phyloP scores from a whole-genome alignment of 1,140 invertebrate species.

The Anagrus nilaparvatae region DNA sequence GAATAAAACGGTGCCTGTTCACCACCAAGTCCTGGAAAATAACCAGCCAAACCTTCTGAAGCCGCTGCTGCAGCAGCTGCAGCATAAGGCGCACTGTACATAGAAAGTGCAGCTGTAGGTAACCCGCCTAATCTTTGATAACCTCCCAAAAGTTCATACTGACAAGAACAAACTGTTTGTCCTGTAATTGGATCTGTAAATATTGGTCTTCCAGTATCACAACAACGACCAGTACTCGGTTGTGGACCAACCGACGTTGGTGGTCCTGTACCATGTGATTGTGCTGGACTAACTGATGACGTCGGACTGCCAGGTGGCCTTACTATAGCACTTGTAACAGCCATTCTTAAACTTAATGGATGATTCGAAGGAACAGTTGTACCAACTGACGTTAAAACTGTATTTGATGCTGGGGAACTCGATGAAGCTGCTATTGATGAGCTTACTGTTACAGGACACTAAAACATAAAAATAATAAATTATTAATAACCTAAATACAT shows the following conservation, averaged over 20 bases:
- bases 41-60: slow-evolving; percentile 61
- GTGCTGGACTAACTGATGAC: slow-evolving; percentile 21
- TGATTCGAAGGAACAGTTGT: no score
- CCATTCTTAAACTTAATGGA: slow-evolving; percentile 38
- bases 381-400: slow-evolving; percentile 23
- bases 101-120: slow-evolving; percentile 55
- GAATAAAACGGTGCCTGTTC: slow-evolving; percentile 76
- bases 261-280: slow-evolving; percentile 14
- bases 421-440: slow-evolving; percentile 51
- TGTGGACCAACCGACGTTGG: slow-evolving; percentile 45
- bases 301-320: slow-evolving; percentile 38
- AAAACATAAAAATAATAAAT: slow-evolving; percentile 18
- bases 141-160: slow-evolving; percentile 64
- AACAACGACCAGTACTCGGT: slow-evolving; percentile 58
- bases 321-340: slow-evolving; percentile 38
- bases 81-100: slow-evolving; percentile 67
- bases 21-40: slow-evolving; percentile 67
- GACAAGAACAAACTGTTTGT: slow-evolving; percentile 87
- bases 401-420: slow-evolving; percentile 44
- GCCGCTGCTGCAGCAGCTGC: slow-evolving; percentile 58
- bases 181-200: slow-evolving; percentile 87
- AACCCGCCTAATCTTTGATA: slow-evolving; percentile 69
- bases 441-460: slow-evolving; percentile 41
- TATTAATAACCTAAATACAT: slow-evolving; percentile 3
- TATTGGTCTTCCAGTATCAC: slow-evolving; percentile 82